Percentiles rank a stretch among this genome's conserved stretches.
Conservation (phyloP, 2,888 invertebrate species). For the Limenitis arthemis region DNA sequence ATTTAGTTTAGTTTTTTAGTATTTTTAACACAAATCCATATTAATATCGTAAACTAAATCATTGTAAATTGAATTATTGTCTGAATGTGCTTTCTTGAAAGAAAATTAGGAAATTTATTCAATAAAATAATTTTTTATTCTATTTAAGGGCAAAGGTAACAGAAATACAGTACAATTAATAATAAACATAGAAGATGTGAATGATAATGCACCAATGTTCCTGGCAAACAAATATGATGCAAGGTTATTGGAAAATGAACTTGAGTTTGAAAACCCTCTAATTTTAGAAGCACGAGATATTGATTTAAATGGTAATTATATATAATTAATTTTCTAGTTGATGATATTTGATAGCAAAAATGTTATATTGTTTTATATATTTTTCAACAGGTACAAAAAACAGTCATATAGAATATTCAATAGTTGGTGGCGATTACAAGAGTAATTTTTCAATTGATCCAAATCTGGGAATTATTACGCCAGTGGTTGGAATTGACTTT, state of each 20-base stretch:
- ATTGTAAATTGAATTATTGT: neutral
- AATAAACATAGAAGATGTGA: slow-evolving; percentile 87
- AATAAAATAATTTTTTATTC: neutral
- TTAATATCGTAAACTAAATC: no score
- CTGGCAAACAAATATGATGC: slow-evolving; percentile 87
- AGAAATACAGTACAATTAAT: slow-evolving; percentile 89
- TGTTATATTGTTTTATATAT: neutral
- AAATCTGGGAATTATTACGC: slow-evolving; percentile 79
- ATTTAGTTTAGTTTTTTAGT: no score
- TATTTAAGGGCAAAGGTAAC: slow-evolving; percentile 30
- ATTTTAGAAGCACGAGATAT: slow-evolving; percentile 87
- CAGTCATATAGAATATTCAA: slow-evolving; percentile 86
- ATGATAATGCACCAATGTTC: slow-evolving; percentile 92
- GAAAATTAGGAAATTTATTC: no score
- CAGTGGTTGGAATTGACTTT: slow-evolving; percentile 82
- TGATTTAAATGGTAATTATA: slow-evolving; percentile 81
- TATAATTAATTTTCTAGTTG: neutral
- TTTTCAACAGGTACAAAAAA: slow-evolving; percentile 80
- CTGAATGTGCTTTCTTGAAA: slow-evolving; percentile 62
- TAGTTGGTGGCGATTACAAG: slow-evolving; percentile 82
- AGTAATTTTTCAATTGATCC: slow-evolving; percentile 88
- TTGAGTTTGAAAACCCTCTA: slow-evolving; percentile 81
- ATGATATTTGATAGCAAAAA: neutral
- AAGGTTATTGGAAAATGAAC: slow-evolving; percentile 86
- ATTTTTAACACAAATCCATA: no score